phyloP scores from a whole-genome alignment of 2,113 vertebrate species.

The Sinocyclocheilus grahami region DNA sequence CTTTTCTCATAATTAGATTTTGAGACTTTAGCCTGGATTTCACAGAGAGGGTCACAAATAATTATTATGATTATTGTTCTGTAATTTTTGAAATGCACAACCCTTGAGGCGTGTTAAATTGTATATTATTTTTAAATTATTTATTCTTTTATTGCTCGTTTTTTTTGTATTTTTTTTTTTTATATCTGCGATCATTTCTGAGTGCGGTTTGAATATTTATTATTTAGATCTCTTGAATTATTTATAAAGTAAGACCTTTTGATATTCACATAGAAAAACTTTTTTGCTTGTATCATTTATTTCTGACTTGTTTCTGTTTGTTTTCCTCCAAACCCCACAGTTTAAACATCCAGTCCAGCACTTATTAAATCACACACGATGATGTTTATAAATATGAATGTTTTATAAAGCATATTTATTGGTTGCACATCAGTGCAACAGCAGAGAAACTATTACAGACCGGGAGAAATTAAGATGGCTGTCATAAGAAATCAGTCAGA shows the following conservation, averaged over 20 bases:
- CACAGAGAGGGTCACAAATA: neutral
- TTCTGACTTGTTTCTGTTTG: neutral
- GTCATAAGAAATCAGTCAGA: conserved; percentile 11
- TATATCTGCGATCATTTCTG: neutral
- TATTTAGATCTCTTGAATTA: conserved; percentile 21
- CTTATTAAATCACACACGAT: neutral
- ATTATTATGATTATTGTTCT: neutral
- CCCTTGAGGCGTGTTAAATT: neutral
- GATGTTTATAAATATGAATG: conserved; percentile 8
- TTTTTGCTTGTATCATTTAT: neutral
- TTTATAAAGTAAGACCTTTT: conserved; percentile 26
- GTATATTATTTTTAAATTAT: conserved; percentile 20
- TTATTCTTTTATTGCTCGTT: conserved; percentile 33
- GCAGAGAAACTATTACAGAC: conserved; percentile 7
- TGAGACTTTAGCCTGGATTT: too few relatives aligned
- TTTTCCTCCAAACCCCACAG: neutral
- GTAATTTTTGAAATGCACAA: neutral
- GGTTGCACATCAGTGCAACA: neutral
- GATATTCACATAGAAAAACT: neutral
- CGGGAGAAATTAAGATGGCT: neutral
- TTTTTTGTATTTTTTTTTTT: neutral
- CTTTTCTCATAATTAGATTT: too few relatives aligned
- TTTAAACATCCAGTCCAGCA: neutral
- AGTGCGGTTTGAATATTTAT: neutral
- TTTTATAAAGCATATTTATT: conserved; percentile 19